Evolutionary conservation across 1,140 invertebrate species (phyloP).

Genomic region (Drosophila prosaltans): DNA sequence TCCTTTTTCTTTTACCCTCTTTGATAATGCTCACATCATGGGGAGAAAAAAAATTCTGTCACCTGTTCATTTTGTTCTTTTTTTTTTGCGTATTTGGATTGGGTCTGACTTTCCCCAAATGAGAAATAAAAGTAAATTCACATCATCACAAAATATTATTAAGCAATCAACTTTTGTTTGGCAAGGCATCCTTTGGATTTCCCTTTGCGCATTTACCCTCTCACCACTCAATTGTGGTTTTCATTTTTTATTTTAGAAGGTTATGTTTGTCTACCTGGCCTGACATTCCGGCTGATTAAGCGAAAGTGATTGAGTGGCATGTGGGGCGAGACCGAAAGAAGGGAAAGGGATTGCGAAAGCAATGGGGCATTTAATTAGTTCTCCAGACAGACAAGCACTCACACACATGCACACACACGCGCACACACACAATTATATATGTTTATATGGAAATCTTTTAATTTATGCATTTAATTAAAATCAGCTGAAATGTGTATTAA

Average conservation of each 20-base stretch:
- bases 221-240: conserved; percentile 39
- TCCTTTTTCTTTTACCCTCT: neutral
- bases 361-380: conserved; percentile 53
- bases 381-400: conserved; percentile 18
- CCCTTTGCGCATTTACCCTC: neutral
- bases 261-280: conserved; percentile 31
- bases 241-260: conserved; percentile 41
- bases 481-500: conserved; percentile 28
- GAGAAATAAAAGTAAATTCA: conserved; percentile 81
- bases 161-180: conserved; percentile 75
- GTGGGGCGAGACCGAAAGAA: neutral
- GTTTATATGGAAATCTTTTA: conserved; percentile 42
- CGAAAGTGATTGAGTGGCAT: conserved; percentile 69
- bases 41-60: conserved; percentile 34
- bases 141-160: conserved; percentile 82
- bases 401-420: neutral
- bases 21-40: conserved; percentile 1
- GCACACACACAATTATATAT: neutral
- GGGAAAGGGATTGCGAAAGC: neutral
- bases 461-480: conserved; percentile 57
- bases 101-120: conserved; percentile 57
- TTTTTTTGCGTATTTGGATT: neutral
- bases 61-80: conserved; percentile 53
- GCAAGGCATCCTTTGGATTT: conserved; percentile 27
- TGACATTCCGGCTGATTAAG: conserved; percentile 66